phyloP scores from a whole-genome alignment of 1,140 invertebrate genomes.

The Macrobrachium rosenbergii region DNA sequence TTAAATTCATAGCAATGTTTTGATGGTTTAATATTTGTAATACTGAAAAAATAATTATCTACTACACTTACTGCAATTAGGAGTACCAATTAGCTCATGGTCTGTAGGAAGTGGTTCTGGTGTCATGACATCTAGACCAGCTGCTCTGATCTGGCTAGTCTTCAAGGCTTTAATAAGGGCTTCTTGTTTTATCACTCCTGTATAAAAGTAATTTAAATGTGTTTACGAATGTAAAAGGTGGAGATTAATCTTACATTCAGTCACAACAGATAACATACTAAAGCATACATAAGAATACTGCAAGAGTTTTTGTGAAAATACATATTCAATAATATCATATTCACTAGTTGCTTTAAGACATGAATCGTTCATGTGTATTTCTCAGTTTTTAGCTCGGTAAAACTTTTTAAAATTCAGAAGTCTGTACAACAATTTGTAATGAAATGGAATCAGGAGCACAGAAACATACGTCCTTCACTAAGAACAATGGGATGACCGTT shows the following conservation, averaged over 20 bases:
- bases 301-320: too few species aligned
- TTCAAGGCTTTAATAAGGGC: slow-evolving; percentile 76
- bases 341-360: too few species aligned
- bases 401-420: too few species aligned
- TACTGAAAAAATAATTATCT: background rate
- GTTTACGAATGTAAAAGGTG: background rate
- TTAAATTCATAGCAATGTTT: too few species aligned
- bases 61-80: slow-evolving; percentile 74
- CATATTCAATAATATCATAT: too few species aligned
- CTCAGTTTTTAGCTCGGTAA: too few species aligned
- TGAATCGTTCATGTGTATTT: too few species aligned
- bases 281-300: background rate
- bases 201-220: slow-evolving; percentile 47
- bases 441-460: too few species aligned
- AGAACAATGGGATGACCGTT: too few species aligned
- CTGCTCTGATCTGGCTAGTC: slow-evolving; percentile 83
- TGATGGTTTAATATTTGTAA: too few species aligned
- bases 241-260: background rate
- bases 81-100: slow-evolving; percentile 82
- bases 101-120: slow-evolving; percentile 92
- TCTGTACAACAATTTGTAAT: too few species aligned
- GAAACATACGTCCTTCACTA: too few species aligned
- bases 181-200: slow-evolving; percentile 83
- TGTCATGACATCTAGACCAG: slow-evolving; percentile 92
- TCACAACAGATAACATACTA: background rate